Base-by-base conservation (phyloP, 1,140 invertebrate species). In the Heliconius hermathena region DNA sequence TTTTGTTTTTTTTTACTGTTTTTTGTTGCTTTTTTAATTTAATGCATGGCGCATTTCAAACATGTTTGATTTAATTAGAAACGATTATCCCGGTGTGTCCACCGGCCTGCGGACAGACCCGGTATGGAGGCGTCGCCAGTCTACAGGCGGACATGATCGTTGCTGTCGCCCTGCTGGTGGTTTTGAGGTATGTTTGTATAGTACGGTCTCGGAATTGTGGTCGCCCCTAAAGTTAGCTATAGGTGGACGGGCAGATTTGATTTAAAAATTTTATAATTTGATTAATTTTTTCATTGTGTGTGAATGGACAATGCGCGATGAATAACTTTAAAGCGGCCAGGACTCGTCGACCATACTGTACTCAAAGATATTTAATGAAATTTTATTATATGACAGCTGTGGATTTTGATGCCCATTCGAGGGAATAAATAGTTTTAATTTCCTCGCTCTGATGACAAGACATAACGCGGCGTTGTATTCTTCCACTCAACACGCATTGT, bases 71-170 rank as follows among this genome's bases (percentile, higher is more conserved):
- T 66, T 66, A 66, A 66, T 38, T 96, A 97, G 97, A 98, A 96
- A 97, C 97, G 73, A 97, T 98, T 89, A 98, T 98, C 81, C 98
- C 98, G 79, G 97, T 99, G 86, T 99, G 98, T 91, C 98, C 98
- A 84, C 98, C 98, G 83, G 98, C 98, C 87, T 99, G 98, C 95
- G 97, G 97, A 57, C 96, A 97, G 93, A 95, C 96, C 74, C 95
- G 95, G 75, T 97, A 96, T 88, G 96, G 95, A 82, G 94, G 95
- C 75, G 96, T 96, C 71, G 94, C 87, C 13, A 71, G 80, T 57
- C 22, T 60, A n/a, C 57, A 22, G 8, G 20, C 57, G 57, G 57
- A 60, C 22, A 22, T 22, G 57, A 3, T 60, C 57, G 57, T 60
- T 9, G 57, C 1, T n/a, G 8, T 60, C 57, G 60, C 60, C 11